These are phyloP conservation scores for Mesoligia furuncula DNA, from an alignment of 2,888 invertebrate species.

Conservation along the genomic window DNA sequence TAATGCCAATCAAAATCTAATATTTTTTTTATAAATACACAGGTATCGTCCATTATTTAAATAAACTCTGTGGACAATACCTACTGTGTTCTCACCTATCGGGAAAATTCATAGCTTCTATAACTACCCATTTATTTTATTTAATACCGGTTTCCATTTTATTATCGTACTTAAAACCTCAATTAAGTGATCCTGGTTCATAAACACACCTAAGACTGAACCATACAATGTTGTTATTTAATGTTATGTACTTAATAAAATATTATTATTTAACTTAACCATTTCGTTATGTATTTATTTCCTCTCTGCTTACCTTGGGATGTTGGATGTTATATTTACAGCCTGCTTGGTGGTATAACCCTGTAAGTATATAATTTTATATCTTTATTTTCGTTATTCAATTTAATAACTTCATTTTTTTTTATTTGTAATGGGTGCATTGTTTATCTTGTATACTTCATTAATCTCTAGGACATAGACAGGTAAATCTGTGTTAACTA, in stretches of 20 bases:
- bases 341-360: conserved; percentile 98
- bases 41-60: too few relatives aligned
- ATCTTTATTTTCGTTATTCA: background rate
- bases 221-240: conserved; percentile 46
- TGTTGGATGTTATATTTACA: conserved; percentile 81
- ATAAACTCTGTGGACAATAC: background rate
- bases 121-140: background rate
- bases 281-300: conserved; percentile 65
- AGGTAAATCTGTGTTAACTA: background rate
- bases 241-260: conserved; percentile 64
- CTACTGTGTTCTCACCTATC: background rate
- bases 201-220: conserved; percentile 53
- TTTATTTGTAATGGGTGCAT: background rate
- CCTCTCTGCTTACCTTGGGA: conserved; percentile 79
- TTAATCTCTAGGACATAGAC: background rate
- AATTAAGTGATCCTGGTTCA: conserved; percentile 34
- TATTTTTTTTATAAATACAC: background rate
- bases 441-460: background rate
- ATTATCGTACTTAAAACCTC: background rate
- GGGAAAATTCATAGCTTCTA: background rate
- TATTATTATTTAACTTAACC: conserved; percentile 59
- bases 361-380: conserved; percentile 92
- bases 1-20: background rate
- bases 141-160: background rate
- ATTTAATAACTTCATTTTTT: background rate